Evolutionary conservation across 2,888 invertebrate genomes (phyloP), one percentile per base, ranked within the genome.

Genomic region (Agonopterix subpropinquella): DNA sequence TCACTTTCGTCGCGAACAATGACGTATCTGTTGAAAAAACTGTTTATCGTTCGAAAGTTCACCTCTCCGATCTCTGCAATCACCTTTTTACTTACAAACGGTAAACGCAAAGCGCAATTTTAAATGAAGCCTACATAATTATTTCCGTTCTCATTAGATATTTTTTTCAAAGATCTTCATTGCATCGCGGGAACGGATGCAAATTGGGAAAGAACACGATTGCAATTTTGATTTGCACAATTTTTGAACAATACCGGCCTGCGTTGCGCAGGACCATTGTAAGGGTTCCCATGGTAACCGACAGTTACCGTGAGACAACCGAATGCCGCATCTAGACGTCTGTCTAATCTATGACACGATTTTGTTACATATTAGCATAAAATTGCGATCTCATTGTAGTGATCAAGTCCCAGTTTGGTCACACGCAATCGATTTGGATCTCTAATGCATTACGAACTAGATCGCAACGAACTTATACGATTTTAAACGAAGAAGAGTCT

Each of bases 221-320:
- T 43, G 47, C 44, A 18, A 44, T 44, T 44, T 45, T 28, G 45
- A 52, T 63, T 65, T 65, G 65, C 61, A 63, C 57, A 60, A 58
- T 64, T 62, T 58, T 51, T 58, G 47, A 67, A 73, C 73, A 72
- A 72, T 70, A 52, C 45, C 57, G 56, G 53, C 47, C 46, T 41
- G 37, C 70, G 64, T 64, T 69, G 59, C 63, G 61, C 42, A 42
- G 49, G 41, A 53, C 42, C 42, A 64, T 64, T 69, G 70, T 64
- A 51, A 47, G 45, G 45, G 61, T 62, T 49, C 52, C 47, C 50
- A 49, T 47, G 44, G 47, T 47, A 43, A 44, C 50, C 11, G 28
- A 28, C 11, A 41, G 50, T 47, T 47, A 48, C 51, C 51, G 47
- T 51, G 51, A 47, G 51, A 52, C 48, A 47, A n/a, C 42, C 13